phyloP scores from a whole-genome alignment of 2,797 vertebrate genomes.

The Acanthis flammea region DNA sequence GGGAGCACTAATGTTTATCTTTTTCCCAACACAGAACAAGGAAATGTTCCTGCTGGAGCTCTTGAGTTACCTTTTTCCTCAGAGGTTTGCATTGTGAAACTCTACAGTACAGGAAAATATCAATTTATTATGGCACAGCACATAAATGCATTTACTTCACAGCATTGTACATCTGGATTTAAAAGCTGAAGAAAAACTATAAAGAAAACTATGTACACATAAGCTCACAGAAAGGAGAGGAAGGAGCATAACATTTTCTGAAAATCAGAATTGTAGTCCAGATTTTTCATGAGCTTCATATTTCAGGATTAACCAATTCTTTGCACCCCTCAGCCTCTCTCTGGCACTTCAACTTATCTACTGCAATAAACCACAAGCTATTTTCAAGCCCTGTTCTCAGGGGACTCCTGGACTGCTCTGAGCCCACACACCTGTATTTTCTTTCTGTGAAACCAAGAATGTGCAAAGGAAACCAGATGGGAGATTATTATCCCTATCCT shows the following conservation, averaged over 20 bases:
- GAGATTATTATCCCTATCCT: not conserved
- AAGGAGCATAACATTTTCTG: not conserved
- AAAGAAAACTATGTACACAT: not conserved
- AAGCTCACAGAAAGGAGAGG: not conserved
- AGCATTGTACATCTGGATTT: not conserved
- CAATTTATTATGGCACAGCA: not conserved
- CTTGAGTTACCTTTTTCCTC: not conserved
- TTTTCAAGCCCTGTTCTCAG: not conserved
- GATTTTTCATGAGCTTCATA: not conserved
- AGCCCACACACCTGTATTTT: not conserved
- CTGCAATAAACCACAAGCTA: not conserved
- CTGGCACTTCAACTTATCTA: not conserved
- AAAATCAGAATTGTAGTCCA: accelerated
- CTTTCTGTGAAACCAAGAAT: not conserved
- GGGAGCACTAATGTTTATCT: not conserved
- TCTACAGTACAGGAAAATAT: not conserved
- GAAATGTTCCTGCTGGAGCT: not conserved
- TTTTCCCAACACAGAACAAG: not conserved
- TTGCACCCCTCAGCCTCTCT: not conserved
- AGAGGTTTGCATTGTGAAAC: not conserved
- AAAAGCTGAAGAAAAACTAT: not conserved
- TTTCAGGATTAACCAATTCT: not conserved
- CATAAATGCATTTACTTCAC: not conserved
- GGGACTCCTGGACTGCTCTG: not conserved
- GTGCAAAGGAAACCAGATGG: not conserved